Percentiles rank a stretch among this genome's conserved stretches.
Conservation (phyloP, 1,140 invertebrate species). For the Drosophila grimshawi region DNA sequence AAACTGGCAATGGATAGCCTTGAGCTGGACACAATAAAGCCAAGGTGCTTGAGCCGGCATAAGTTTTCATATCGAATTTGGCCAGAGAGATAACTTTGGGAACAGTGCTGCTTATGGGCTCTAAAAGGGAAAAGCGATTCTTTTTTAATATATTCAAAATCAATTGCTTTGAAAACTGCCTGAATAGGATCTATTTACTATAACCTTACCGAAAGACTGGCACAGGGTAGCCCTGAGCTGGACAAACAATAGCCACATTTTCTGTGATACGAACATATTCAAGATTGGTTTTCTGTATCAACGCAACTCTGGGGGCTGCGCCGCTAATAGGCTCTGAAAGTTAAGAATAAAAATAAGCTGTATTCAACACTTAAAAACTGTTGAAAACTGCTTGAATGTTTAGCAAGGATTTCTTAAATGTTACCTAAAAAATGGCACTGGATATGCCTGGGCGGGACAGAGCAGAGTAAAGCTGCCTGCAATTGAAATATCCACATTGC, state of each 20-base stretch:
- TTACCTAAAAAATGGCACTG: conserved; percentile 85
- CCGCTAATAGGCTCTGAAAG: conserved; percentile 89
- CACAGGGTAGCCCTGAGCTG: conserved; percentile 90
- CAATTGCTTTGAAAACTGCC: conserved; percentile 23
- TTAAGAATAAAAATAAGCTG: background rate
- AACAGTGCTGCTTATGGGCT: conserved; percentile 89
- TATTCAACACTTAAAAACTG: too few relatives aligned
- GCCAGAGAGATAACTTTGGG: conserved; percentile 85
- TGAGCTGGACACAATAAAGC: conserved; percentile 89
- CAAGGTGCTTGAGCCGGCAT: conserved; percentile 78
- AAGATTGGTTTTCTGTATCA: conserved; percentile 85
- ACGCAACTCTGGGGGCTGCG: conserved; percentile 87
- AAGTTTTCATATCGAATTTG: conserved; percentile 86
- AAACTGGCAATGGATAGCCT: conserved; percentile 88
- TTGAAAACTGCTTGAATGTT: conserved; percentile 51
- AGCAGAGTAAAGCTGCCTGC: conserved; percentile 85
- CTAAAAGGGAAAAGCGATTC: conserved; percentile 82
- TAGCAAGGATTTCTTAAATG: background rate
- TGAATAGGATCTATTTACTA: conserved; percentile 8
- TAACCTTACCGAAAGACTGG: conserved; percentile 87
- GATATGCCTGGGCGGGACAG: conserved; percentile 88
- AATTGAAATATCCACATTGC: conserved; percentile 67
- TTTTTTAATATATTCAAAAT: background rate
- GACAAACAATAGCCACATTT: conserved; percentile 87
- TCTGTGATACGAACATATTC: conserved; percentile 81